Conservation (phyloP, 2,113 vertebrate genomes). For the Eidolon helvum region DNA sequence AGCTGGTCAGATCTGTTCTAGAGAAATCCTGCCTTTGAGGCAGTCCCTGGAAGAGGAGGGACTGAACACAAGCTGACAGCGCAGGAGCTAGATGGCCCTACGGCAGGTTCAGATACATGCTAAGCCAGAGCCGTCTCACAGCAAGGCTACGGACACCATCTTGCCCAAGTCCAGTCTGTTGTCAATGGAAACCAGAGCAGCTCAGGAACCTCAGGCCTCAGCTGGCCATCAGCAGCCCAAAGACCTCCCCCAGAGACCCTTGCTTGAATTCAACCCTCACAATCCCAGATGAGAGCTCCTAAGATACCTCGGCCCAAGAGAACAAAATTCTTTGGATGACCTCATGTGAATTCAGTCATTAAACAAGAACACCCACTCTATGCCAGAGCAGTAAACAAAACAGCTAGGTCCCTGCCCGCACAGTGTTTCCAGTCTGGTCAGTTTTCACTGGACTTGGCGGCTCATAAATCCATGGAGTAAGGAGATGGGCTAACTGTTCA, state of each 20-base stretch:
- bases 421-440: not conserved
- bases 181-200: not conserved
- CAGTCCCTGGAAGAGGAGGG: not conserved
- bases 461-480: not conserved
- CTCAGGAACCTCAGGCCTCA: not conserved
- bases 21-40: not conserved
- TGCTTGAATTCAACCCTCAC: not conserved
- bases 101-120: not conserved
- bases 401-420: not conserved
- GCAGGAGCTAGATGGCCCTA: not conserved
- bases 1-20: not conserved
- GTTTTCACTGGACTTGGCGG: not conserved
- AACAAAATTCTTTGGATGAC: not conserved
- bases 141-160: not conserved
- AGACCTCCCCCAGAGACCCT: not conserved
- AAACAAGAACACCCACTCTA: not conserved
- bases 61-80: not conserved
- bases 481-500: not conserved
- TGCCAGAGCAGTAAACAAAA: not conserved
- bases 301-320: not conserved
- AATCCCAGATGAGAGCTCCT: not conserved
- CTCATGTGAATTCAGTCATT: not conserved
- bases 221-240: not conserved
- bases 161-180: not conserved
- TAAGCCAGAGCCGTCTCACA: not conserved